A percentile compares a stretch with the other conserved stretches of the same genome.
Evolutionary conservation across 2,797 vertebrate species (phyloP).

Genomic region (Rhinogobio ventralis): DNA sequence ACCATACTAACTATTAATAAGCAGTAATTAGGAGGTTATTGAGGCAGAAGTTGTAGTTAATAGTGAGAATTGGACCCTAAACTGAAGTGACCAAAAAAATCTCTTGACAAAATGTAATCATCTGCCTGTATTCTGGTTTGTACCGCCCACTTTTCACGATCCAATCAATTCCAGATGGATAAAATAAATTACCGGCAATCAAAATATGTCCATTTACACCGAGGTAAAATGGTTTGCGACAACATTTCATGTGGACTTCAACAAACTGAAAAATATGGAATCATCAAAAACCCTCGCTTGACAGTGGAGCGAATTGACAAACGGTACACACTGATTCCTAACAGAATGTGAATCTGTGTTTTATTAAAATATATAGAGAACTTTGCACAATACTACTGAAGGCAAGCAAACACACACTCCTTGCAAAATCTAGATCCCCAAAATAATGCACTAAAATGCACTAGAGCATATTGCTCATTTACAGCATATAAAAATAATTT

Average conservation of each 20-base stretch:
- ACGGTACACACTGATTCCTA: not conserved
- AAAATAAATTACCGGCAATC: not conserved
- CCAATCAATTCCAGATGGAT: not conserved
- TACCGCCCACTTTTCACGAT: not conserved
- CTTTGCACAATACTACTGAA: constrained; percentile 39
- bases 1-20: not conserved
- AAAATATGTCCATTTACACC: not conserved
- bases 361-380: constrained; percentile 7
- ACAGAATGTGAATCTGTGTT: not conserved
- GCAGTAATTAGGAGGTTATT: not conserved
- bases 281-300: not conserved
- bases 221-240: not conserved
- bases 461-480: constrained; percentile 11
- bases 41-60: not conserved
- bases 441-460: constrained; percentile 10
- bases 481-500: not conserved
- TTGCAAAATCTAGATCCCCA: constrained; percentile 17
- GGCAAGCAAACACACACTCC: constrained; percentile 48
- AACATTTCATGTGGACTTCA: not conserved
- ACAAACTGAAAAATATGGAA: not conserved
- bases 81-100: not conserved
- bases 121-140: not conserved
- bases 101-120: not conserved
- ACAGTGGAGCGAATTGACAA: not conserved
- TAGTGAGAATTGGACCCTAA: not conserved